Percentiles rank a stretch among this genome's conserved stretches.
Conservation (phyloP, 1,140 invertebrate species). For the Thereuonema tuberculata region DNA sequence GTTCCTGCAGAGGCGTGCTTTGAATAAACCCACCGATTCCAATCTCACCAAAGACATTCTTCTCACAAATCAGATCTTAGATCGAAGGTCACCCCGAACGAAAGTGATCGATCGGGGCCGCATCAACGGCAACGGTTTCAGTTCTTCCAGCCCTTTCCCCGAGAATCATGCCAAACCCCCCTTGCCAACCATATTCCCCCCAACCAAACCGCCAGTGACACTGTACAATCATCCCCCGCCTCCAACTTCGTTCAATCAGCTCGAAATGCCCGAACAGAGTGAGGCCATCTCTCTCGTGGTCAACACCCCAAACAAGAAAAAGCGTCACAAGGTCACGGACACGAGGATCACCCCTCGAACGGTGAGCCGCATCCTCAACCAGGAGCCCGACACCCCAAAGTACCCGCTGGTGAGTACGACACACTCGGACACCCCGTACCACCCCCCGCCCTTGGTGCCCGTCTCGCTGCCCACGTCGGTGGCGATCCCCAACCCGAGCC, state of each 20-base stretch:
- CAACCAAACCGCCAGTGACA: neutral
- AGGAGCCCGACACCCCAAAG: conserved; percentile 17
- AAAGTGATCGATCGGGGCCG: conserved; percentile 52
- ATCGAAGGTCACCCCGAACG: conserved; percentile 64
- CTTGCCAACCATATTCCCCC: neutral
- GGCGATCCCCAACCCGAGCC: conserved; percentile 86
- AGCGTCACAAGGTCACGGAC: conserved; percentile 90
- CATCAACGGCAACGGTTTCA: conserved; percentile 37
- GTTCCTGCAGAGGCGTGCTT: conserved; percentile 55
- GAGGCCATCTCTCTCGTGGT: conserved; percentile 87
- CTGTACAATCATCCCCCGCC: neutral
- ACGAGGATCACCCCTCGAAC: conserved; percentile 84
- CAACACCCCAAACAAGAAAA: conserved; percentile 86
- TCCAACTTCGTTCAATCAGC: conserved; percentile 15
- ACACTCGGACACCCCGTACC: conserved; percentile 25
- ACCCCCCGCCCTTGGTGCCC: conserved; percentile 62
- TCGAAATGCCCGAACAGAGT: conserved; percentile 54
- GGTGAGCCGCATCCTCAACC: conserved; percentile 63
- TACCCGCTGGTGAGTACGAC: conserved; percentile 15
- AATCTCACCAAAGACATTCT: conserved; percentile 57
- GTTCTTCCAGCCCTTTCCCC: neutral
- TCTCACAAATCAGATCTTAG: conserved; percentile 49
- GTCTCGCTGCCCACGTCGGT: conserved; percentile 81
- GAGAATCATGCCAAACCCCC: neutral
- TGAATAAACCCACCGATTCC: neutral